Evolutionary conservation across 2,888 invertebrate species (phyloP), one percentile per base, ranked within the genome.

Genomic region (Muscina levida): DNA sequence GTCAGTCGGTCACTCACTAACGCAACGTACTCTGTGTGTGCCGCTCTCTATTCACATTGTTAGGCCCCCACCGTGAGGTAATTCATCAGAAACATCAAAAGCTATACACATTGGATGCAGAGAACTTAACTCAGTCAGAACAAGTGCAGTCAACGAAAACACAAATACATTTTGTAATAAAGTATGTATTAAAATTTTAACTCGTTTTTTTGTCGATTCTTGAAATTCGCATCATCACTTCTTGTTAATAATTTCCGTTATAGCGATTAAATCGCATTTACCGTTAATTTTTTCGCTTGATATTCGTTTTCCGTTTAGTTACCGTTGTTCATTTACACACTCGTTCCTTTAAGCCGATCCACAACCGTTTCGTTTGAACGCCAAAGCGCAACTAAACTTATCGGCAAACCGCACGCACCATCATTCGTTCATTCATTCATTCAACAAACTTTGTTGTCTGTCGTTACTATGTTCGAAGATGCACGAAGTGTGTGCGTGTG

Each of bases 341-440:
- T n/a, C 68, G 57, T 42, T 37, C 71, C 24, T 2, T 48, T 4
- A 22, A 31, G 24, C 1, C 13, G 46, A 59, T 65, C 59, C 42
- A 66, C 71, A 57, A 77, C 70, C 73, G 73, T 42, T 37, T 72
- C 67, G 31, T 66, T 66, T 56, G 70, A 78, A 79, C 48, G 66
- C 66, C 46, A 68, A 74, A 78, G 26, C 59, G 31, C 66, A 71
- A 81, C 81, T 81, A 51, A 74, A 53, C 51, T 67, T 26, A 24
- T 51, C 15, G 13, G 15, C 59, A 66, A 46, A 70, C 44, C 17
- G 70, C 22, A n/a, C n/a, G n/a, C n/a, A n/a, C n/a, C 26, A 44
- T 8, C 31, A 31, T 31, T 31, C 31, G 8, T 31, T 31, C 31
- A 31, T 31, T 31, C 31, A 31, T 5, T 51, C 42, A 75, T 8